Evolutionary conservation across 2,113 vertebrate genomes (phyloP), one percentile per base, ranked within the genome.

Genomic region (Ciconia boyciana): DNA sequence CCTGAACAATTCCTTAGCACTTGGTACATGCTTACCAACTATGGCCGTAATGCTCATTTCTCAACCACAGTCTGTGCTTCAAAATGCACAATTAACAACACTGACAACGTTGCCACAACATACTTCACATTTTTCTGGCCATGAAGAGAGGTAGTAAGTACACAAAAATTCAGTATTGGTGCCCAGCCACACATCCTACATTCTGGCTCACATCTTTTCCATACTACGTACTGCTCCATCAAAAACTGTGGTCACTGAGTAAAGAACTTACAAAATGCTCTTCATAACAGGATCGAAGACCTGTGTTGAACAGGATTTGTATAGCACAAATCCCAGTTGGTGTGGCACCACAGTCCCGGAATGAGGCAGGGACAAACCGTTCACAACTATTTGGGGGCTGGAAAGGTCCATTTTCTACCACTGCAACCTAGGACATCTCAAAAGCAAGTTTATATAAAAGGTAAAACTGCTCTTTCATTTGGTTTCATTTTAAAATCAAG

Each of bases 211-310:
- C 18, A 29, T 36, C 21, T 75, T 71, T 74, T 66, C 46, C 2
- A 2, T 29, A 32, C 22, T 46, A 29, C 0, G 2, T 18, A 74
- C 21, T 1, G 4, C 19, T 66, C 18, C 43, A 51, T 11, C 17
- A 65, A 92, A 77, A 87, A 10, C 19, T 54, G 11, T 36, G 34
- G 13, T 32, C 62, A 71, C 10, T 2, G 8, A 89, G 17, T 20
- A 58, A 62, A 75, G 16, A 81, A 57, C 3, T 64, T 52, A 29
- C 0, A 64, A 81, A 77, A 65, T 0, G 0, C 1, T 4, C 18
- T 8, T 55, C 1, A 0, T 34, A 71, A 83, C 10, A 61, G 29
- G 29, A 84, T n/a, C 8, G 25, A 84, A 91, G 32, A 64, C 4
- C 9, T 60, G n/a, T 10, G 17, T 7, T 26, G 32, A 61, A 62